These are phyloP conservation scores for Apogon talboti DNA, from an alignment of 2,797 vertebrate species.

Conservation along the genomic window DNA sequence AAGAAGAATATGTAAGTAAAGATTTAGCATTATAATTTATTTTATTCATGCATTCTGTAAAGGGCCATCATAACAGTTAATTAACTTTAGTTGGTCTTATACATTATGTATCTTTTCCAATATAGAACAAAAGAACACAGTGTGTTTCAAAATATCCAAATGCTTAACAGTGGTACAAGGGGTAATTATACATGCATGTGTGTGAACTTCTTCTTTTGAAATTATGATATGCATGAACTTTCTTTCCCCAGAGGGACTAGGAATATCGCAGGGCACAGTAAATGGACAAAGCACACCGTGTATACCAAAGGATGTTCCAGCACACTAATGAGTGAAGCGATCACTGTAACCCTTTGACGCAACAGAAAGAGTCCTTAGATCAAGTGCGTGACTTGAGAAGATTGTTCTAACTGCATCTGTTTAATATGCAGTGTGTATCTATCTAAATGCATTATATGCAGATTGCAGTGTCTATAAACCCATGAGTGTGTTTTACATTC, in stretches of 20 bases:
- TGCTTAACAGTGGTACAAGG: conserved; percentile 20
- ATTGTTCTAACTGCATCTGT: conserved; percentile 48
- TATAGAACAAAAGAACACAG: conserved; percentile 70
- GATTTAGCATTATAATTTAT: conserved; percentile 73
- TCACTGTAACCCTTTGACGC: conserved; percentile 19
- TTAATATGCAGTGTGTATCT: conserved; percentile 34
- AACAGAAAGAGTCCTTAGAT: conserved; percentile 36
- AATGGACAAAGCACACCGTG: conserved; percentile 27
- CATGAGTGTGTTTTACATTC: background rate
- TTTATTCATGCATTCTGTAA: conserved; percentile 77
- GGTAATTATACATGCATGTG: conserved; percentile 42
- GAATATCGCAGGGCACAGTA: conserved; percentile 28
- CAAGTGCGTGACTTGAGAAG: conserved; percentile 30
- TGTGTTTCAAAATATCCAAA: conserved; percentile 52
- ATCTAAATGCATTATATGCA: conserved; percentile 23
- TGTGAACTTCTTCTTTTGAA: conserved; percentile 59
- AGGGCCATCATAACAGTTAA: conserved; percentile 74
- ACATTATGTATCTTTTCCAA: conserved; percentile 69
- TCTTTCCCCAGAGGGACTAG: conserved; percentile 16
- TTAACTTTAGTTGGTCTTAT: conserved; percentile 73
- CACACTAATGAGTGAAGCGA: conserved; percentile 50
- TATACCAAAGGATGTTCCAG: conserved; percentile 48
- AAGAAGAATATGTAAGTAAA: conserved; percentile 63
- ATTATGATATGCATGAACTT: conserved; percentile 48
- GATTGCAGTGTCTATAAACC: conserved; percentile 11